phyloP scores from a whole-genome alignment of 2,888 invertebrate genomes.

The Lycophotia porphyrea region DNA sequence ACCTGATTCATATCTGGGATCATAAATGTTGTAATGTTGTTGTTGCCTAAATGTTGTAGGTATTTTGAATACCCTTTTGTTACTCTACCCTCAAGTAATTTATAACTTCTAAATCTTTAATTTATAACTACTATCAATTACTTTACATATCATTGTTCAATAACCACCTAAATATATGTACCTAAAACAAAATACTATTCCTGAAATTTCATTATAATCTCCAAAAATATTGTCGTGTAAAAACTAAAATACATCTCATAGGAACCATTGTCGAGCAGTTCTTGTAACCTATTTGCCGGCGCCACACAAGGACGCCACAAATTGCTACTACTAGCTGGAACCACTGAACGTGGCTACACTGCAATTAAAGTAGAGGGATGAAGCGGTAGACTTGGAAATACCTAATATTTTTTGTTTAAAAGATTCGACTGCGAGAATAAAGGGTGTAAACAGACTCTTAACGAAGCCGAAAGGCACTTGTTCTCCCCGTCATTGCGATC shows the following conservation, averaged over 20 bases:
- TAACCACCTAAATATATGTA: background rate
- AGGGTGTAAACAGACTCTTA: too few species aligned
- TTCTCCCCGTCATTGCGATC: too few species aligned
- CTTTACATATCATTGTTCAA: background rate
- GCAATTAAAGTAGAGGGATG: constrained; percentile 37
- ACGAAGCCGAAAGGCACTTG: too few species aligned
- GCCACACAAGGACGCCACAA: constrained; percentile 65
- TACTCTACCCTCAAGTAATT: background rate
- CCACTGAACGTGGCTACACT: constrained; percentile 48
- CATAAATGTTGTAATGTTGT: too few species aligned
- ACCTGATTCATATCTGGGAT: too few species aligned
- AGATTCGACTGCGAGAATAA: too few species aligned
- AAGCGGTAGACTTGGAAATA: constrained; percentile 21
- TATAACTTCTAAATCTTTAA: too few species aligned
- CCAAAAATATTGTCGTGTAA: background rate
- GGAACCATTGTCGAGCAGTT: constrained; percentile 27
- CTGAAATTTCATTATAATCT: background rate
- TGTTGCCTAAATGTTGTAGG: too few species aligned
- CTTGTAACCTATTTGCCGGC: constrained; percentile 58
- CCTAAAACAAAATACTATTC: too few species aligned
- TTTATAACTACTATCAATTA: too few species aligned
- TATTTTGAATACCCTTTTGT: background rate
- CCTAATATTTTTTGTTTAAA: background rate
- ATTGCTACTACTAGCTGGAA: constrained; percentile 58
- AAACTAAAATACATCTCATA: constrained; percentile 2